Conservation (phyloP, 2,113 vertebrate genomes). For the Trichomycterus rosablanca region DNA sequence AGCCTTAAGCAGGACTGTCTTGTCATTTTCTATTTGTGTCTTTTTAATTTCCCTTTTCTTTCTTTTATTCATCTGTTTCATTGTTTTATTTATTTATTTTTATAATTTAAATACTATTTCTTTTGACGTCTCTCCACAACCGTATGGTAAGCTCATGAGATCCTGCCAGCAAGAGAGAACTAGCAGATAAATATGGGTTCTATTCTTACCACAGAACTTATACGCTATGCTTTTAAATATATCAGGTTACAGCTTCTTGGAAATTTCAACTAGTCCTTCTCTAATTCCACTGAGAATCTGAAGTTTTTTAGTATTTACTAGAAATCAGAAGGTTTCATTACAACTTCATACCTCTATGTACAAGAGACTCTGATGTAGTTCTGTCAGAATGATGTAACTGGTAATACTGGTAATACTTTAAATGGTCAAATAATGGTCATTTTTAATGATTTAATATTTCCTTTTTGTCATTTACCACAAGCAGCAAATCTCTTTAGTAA, state of each 20-base stretch:
- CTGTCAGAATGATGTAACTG: too few relatives aligned
- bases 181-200: constrained; percentile 12
- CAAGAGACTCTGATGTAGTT: too few relatives aligned
- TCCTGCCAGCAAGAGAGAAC: constrained; percentile 18
- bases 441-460: too few relatives aligned
- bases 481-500: too few relatives aligned
- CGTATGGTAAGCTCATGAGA: not conserved
- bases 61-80: not conserved
- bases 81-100: constrained; percentile 9
- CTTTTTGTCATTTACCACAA: too few relatives aligned
- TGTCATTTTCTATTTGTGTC: not conserved
- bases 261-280: constrained; percentile 12
- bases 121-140: not conserved
- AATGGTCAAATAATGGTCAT: too few relatives aligned
- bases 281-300: too few relatives aligned
- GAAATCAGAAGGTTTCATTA: not conserved
- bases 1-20: not conserved
- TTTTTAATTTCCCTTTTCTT: not conserved
- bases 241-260: constrained; percentile 28
- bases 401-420: too few relatives aligned
- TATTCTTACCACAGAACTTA: constrained; percentile 30
- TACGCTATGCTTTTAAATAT: constrained; percentile 32
- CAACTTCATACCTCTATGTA: too few relatives aligned
- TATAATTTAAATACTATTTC: too few relatives aligned
- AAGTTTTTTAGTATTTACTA: not conserved